phyloP scores from a whole-genome alignment of 2,888 invertebrate genomes.

The Drosophila formosana region DNA sequence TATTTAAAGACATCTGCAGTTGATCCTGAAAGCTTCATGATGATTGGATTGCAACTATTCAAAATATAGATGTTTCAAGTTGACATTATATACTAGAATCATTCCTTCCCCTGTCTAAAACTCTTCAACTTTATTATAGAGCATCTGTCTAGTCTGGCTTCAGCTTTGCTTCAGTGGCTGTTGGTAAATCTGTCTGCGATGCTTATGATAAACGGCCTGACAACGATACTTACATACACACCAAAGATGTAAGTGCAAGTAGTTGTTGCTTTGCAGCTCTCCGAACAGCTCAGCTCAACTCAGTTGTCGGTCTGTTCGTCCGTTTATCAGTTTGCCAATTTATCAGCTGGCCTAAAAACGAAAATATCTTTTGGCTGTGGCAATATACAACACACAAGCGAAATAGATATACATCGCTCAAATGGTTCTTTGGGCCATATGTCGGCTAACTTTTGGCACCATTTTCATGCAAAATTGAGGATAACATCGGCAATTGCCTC shows the following conservation, averaged over 20 bases:
- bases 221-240: constrained; percentile 8
- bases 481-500: constrained; percentile 52
- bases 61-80: neutral
- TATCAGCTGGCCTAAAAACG: constrained; percentile 22
- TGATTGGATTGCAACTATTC: neutral
- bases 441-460: constrained; percentile 34
- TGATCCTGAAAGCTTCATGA: neutral
- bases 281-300: neutral
- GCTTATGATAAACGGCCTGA: constrained; percentile 45
- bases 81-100: too few relatives aligned
- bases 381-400: constrained; percentile 41
- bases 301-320: constrained; percentile 18
- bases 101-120: too few relatives aligned
- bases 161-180: constrained; percentile 16
- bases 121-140: neutral
- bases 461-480: constrained; percentile 19
- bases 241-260: constrained; percentile 11
- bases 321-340: constrained; percentile 34
- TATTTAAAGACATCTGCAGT: neutral
- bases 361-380: constrained; percentile 49
- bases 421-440: constrained; percentile 18
- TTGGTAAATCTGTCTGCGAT: constrained; percentile 37
- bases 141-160: constrained; percentile 11
- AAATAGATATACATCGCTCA: constrained; percentile 58
- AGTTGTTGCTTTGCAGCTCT: constrained; percentile 25